Evolutionary conservation across 2,797 vertebrate genomes (phyloP).

Genomic region (Sebastes hubbsi): DNA sequence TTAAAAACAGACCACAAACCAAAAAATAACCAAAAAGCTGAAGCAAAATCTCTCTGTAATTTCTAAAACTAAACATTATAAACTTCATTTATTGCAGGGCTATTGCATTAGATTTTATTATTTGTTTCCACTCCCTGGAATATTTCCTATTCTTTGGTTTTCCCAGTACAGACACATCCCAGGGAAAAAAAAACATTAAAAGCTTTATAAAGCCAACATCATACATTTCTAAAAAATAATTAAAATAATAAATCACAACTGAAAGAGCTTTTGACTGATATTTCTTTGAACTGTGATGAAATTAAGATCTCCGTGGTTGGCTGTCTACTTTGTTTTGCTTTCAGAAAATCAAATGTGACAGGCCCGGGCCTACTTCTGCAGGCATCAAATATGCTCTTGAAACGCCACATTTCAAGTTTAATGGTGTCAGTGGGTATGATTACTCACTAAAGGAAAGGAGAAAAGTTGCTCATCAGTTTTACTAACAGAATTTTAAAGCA

Average conservation of each 20-base stretch:
- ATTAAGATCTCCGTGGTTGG: slow-evolving; percentile 20
- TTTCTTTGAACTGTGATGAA: slow-evolving; percentile 14
- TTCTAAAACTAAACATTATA: not conserved
- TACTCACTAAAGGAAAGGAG: slow-evolving; percentile 2
- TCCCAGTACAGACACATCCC: not conserved
- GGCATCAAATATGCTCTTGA: slow-evolving; percentile 30
- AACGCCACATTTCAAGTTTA: slow-evolving; percentile 18
- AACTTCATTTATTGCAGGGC: not conserved
- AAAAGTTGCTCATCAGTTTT: not conserved
- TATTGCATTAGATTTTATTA: not conserved
- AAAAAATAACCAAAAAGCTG: not conserved
- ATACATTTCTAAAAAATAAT: not conserved
- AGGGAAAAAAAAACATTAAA: not conserved
- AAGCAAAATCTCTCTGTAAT: not conserved
- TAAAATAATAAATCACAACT: not conserved
- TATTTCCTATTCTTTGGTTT: not conserved
- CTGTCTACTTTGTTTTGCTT: slow-evolving; percentile 16
- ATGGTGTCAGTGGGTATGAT: slow-evolving; percentile 2
- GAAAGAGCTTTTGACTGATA: slow-evolving; percentile 7
- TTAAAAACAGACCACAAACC: not conserved
- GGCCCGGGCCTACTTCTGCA: not conserved
- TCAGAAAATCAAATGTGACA: slow-evolving; percentile 22
- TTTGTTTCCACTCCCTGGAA: not conserved
- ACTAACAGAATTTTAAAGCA: slow-evolving; percentile 2
- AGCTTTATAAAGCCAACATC: not conserved